These are phyloP conservation scores for Drosophila ohnishii DNA, from an alignment of 1,140 invertebrate species.

Conservation along the genomic window DNA sequence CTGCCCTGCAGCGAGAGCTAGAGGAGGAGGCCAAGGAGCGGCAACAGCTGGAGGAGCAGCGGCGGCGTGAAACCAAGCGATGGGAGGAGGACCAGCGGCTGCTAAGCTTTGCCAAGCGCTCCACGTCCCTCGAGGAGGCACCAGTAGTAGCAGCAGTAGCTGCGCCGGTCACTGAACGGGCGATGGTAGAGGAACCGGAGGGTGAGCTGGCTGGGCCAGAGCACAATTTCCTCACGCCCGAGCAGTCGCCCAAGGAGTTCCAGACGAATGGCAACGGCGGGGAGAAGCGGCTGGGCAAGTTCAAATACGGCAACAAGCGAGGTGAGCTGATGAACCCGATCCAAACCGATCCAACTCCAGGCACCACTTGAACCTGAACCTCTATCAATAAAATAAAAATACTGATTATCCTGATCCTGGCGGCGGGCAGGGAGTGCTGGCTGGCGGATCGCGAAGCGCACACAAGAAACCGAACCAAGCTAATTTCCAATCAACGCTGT, in stretches of 20 bases:
- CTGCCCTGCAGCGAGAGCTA: slow-evolving; percentile 53
- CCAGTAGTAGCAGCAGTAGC: not conserved
- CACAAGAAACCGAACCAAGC: slow-evolving; percentile 44
- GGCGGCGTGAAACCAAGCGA: slow-evolving; percentile 62
- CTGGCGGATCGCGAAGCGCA: slow-evolving; percentile 39
- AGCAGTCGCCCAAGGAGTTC: slow-evolving; percentile 78
- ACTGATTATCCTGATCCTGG: slow-evolving; percentile 14
- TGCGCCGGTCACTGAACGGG: not conserved
- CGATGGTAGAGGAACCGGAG: slow-evolving; percentile 5
- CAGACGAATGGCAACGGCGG: slow-evolving; percentile 37
- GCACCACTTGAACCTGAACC: not conserved
- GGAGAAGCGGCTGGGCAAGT: slow-evolving; percentile 84
- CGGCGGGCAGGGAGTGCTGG: slow-evolving; percentile 20
- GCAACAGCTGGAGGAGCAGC: slow-evolving; percentile 57
- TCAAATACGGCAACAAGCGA: slow-evolving; percentile 84
- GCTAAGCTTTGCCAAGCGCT: slow-evolving; percentile 67
- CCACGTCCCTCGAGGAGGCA: slow-evolving; percentile 52
- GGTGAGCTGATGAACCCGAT: slow-evolving; percentile 79
- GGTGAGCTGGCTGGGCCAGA: slow-evolving; percentile 20
- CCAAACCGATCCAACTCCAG: slow-evolving; percentile 26
- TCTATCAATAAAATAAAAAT: not conserved
- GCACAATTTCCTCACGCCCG: slow-evolving; percentile 60
- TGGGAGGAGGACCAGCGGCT: slow-evolving; percentile 71
- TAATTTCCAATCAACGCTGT: slow-evolving; percentile 42
- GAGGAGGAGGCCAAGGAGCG: slow-evolving; percentile 25